Base-by-base conservation (phyloP, 2,888 invertebrate genomes). In the Zhuqinia jingwanae region DNA sequence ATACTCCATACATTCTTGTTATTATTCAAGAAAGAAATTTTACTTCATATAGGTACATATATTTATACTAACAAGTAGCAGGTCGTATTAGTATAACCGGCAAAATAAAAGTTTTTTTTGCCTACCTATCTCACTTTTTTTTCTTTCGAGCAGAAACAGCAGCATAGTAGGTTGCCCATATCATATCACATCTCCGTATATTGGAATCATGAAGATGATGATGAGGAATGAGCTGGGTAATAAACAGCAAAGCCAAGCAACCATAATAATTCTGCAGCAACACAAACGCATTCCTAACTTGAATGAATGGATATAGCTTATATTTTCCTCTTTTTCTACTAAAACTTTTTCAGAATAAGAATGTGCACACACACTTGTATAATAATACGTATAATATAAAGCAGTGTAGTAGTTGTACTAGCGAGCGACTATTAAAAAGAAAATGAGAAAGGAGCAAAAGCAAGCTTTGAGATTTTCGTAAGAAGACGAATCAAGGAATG, bases 171-270 rank as follows among this genome's bases (percentile, higher is more conserved):
- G 45, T 75, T 13, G 63, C 22, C 25, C 58, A 73, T 50, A 63
- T 70, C 27, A 70, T 82, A 73, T 63, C 42, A 45, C 45, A 22
- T 68, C 10, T 13, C 20, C 10, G 45, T 36, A 50, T 5, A 2
- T 15, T 45, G 45, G 5, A 25, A 17, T 36, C 73, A n/a, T 65
- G 68, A 45, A 11, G 45, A 68, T 42, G 17, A 82, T 82, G 73
- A 83, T 83, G 75, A 83, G 53, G 83, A 83, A 83, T 83, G 83
- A 83, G 65, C 53, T 65, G 53, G 42, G 56, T 63, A 75, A 83
- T 83, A 83, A 83, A 83, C 65, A 75, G 83, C 83, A 82, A 47
- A 75, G 42, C 45, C 53, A 53, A 17, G 65, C 63, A 53, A 83
- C 53, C 76, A 65, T 65, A 76, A 76, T 76, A 76, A 76, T 76